Evolutionary conservation across 2,888 invertebrate genomes (phyloP), one percentile per base, ranked within the genome.

Genomic region (Hedya salicella): DNA sequence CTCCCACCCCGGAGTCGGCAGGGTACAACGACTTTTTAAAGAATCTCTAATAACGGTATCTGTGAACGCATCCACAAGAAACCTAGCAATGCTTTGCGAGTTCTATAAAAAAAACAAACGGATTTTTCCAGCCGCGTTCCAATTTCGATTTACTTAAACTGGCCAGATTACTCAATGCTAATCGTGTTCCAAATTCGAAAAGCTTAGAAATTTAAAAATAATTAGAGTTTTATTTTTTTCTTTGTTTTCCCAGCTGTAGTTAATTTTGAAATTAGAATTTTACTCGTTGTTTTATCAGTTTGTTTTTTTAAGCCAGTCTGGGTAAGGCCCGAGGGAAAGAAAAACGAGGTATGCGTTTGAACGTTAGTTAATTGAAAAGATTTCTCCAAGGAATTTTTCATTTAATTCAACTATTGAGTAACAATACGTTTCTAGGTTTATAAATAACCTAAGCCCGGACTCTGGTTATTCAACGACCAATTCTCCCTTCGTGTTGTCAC

Each of bases 1-100:
- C 91, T 3, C 89, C 86, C 6, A 91, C 90, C 19, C 92, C 89
- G 0, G 89, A 90, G 69, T 92, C 92, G 72, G 89, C 83, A 70
- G 92, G 92, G 88, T 92, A 92, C 86, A 82, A 60, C 81, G 80
- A 86, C 75, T 91, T 91, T 89, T 86, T 91, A 89, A 87, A 92
- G 89, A 82, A 86, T 78, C 89, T 91, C 68, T 91, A 85, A 90
- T 91, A 85, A 91, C 73, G 85, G 86, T 88, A 88, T 86, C 78
- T 71, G 9, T 57, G 42, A 63, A 59, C 46, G 62, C 44, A 61
- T 54, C 53, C 21, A 40, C 36, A 44, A 56, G 16, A 13, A 54
- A 52, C 77, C 77, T 77, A 70, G 78, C 75, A 76, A 73, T 76
- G 78, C 81, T 62, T 67, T 78, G 83, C 81, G 82, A 86, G 79